Evolutionary conservation across 2,888 invertebrate species (phyloP).

Genomic region (Chorisops tibialis): DNA sequence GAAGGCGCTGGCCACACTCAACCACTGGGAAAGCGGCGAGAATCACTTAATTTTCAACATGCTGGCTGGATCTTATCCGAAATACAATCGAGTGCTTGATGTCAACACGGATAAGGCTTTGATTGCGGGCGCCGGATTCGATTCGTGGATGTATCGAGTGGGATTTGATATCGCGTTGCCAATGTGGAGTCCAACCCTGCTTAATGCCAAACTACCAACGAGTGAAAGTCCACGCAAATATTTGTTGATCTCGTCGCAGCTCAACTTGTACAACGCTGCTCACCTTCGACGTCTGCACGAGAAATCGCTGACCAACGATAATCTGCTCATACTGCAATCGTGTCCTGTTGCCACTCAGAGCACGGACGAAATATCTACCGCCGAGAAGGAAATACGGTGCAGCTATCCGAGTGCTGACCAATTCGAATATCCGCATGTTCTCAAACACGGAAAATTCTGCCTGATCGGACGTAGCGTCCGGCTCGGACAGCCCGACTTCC

Average conservation of each 20-base stretch:
- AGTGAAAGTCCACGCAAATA: constrained; percentile 37
- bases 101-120: constrained; percentile 77
- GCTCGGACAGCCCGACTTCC: constrained; percentile 72
- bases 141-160: constrained; percentile 75
- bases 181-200: constrained; percentile 67
- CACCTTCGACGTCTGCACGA: constrained; percentile 55
- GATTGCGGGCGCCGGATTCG: constrained; percentile 85
- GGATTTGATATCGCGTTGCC: constrained; percentile 89
- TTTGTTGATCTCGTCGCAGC: constrained; percentile 72
- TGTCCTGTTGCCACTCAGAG: constrained; percentile 36
- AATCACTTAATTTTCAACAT: constrained; percentile 94
- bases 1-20: constrained; percentile 59
- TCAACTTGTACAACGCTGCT: constrained; percentile 60
- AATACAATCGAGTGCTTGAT: constrained; percentile 72
- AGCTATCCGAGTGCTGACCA: constrained; percentile 51
- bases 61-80: constrained; percentile 75
- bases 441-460: constrained; percentile 78
- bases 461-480: constrained; percentile 74
- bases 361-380: constrained; percentile 6
- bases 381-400: constrained; percentile 35
- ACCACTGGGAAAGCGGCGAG: constrained; percentile 77
- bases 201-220: constrained; percentile 42
- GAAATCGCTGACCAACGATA: not conserved
- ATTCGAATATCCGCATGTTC: constrained; percentile 69
- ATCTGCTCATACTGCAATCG: constrained; percentile 53